phyloP scores from a whole-genome alignment of 2,113 vertebrate genomes.

The Ammospiza caudacuta region DNA sequence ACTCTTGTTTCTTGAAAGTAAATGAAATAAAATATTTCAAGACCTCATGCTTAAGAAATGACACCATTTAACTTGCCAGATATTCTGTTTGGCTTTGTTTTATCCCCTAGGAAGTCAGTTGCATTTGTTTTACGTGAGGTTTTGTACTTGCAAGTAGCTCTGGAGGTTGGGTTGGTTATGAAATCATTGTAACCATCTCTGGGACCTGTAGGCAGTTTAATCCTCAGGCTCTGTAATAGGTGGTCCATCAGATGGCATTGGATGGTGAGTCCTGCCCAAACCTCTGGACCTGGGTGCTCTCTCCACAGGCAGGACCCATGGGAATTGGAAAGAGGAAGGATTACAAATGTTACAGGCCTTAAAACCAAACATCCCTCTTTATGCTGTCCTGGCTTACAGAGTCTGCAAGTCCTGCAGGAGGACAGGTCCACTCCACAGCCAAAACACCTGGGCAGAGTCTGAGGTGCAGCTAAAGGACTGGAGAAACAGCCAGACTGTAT shows the following conservation, averaged over 20 bases:
- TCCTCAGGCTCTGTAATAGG: neutral
- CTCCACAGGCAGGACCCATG: neutral
- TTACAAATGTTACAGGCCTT: neutral
- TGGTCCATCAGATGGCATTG: neutral
- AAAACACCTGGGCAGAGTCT: neutral
- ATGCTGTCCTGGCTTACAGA: neutral
- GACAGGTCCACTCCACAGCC: accelerated
- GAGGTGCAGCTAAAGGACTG: neutral
- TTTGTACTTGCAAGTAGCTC: neutral
- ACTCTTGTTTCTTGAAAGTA: neutral
- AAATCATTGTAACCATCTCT: neutral
- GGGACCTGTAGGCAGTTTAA: neutral
- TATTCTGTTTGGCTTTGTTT: neutral
- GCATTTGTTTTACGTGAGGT: neutral
- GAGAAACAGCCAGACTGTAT: neutral
- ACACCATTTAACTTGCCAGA: neutral
- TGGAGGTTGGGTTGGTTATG: neutral
- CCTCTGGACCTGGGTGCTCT: neutral
- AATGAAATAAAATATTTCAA: neutral
- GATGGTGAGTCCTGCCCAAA: neutral
- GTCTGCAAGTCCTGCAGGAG: neutral
- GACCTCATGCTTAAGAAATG: neutral
- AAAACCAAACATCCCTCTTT: neutral
- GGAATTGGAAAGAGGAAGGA: neutral
- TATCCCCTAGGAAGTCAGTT: neutral